Percentiles rank a stretch among this genome's conserved stretches.
Conservation (phyloP, 2,888 invertebrate species). For the Tetropium fuscum region DNA sequence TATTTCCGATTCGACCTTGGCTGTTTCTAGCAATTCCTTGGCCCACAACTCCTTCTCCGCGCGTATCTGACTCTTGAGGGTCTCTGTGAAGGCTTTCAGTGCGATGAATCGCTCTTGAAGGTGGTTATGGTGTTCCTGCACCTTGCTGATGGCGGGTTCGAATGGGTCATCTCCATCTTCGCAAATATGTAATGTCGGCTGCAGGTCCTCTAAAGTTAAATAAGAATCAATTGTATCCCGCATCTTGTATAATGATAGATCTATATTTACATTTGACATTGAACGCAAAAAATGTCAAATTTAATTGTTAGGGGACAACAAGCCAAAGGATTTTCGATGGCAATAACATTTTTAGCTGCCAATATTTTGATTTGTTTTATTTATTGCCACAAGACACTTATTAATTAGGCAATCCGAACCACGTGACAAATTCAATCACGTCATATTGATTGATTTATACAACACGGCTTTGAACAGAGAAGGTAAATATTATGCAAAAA, state of each 20-base stretch:
- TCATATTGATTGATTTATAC: too few relatives aligned
- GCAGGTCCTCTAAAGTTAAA: constrained; percentile 3
- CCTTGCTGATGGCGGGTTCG: constrained; percentile 15
- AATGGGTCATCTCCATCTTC: constrained; percentile 31
- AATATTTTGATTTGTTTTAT: too few relatives aligned
- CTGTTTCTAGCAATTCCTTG: constrained; percentile 41
- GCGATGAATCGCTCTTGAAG: constrained; percentile 39
- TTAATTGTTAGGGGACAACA: too few relatives aligned
- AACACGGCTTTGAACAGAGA: too few relatives aligned
- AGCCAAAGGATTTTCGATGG: too few relatives aligned
- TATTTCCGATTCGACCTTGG: constrained; percentile 35
- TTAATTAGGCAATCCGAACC: too few relatives aligned
- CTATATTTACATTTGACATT: neutral
- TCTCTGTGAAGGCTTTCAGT: constrained; percentile 35
- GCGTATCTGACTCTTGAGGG: constrained; percentile 36
- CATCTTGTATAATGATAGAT: neutral
- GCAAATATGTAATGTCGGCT: constrained; percentile 1
- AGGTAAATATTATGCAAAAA: too few relatives aligned
- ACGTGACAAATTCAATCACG: too few relatives aligned
- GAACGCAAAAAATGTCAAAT: too few relatives aligned
- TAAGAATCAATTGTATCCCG: constrained; percentile 9
- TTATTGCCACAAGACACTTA: too few relatives aligned
- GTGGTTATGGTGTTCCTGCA: constrained; percentile 29
- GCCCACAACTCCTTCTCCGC: constrained; percentile 40
- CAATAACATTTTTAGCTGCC: too few relatives aligned